Evolutionary conservation across 2,888 invertebrate genomes (phyloP).

Genomic region (Tetranychus piercei): DNA sequence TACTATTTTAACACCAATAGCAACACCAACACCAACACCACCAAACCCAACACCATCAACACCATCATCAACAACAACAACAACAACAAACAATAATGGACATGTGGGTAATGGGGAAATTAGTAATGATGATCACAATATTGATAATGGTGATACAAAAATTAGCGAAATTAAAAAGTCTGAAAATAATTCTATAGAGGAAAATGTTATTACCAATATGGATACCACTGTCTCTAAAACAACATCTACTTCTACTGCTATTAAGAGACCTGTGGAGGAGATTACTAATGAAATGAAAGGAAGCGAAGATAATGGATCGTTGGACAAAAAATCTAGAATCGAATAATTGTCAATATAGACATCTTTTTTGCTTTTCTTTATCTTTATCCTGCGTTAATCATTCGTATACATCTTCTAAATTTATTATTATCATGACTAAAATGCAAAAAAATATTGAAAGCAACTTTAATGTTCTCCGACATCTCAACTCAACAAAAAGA

Average conservation of each 20-base stretch:
- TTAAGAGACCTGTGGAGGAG: background rate
- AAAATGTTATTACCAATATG: background rate
- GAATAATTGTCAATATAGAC: background rate
- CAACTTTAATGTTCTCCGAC: background rate
- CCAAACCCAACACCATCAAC: background rate
- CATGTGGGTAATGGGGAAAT: background rate
- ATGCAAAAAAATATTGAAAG: background rate
- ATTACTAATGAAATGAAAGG: background rate
- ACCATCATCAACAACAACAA: background rate
- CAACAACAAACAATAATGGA: background rate
- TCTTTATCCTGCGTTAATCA: background rate
- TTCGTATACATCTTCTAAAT: background rate
- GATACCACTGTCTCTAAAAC: too few species aligned
- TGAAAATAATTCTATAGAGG: background rate
- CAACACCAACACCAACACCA: background rate
- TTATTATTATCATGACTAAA: background rate
- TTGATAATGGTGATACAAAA: background rate
- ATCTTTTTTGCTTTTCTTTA: background rate
- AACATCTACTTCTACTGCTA: background rate
- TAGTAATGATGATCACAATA: background rate
- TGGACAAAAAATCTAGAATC: background rate
- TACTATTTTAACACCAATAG: background rate
- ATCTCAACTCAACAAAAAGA: background rate
- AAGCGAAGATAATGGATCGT: background rate
- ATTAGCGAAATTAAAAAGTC: too few species aligned